These are phyloP conservation scores for Tinea pellionella DNA, from an alignment of 2,888 invertebrate genomes.

Conservation along the genomic window DNA sequence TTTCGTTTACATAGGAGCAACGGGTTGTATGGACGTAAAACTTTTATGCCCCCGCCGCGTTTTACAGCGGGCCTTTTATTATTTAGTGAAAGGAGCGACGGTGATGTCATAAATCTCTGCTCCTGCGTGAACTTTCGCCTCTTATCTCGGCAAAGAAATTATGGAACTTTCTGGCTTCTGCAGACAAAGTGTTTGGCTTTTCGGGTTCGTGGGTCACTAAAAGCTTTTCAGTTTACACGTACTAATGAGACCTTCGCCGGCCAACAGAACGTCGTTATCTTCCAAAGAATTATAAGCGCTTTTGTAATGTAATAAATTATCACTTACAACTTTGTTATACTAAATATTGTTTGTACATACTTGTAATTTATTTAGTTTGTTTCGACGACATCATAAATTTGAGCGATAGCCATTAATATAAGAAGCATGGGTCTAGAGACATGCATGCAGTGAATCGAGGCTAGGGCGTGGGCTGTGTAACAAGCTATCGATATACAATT, in stretches of 20 bases:
- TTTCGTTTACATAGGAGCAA: conserved; percentile 50
- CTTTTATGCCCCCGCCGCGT: conserved; percentile 63
- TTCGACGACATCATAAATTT: conserved; percentile 1
- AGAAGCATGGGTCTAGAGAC: neutral
- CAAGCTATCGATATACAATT: conserved; percentile 51
- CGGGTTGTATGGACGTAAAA: conserved; percentile 67
- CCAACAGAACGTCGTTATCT: neutral
- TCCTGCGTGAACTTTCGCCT: conserved; percentile 69
- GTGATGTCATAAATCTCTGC: conserved; percentile 68
- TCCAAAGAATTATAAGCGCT: neutral
- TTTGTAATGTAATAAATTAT: conserved; percentile 6
- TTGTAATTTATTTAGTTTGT: neutral
- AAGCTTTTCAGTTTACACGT: conserved; percentile 42
- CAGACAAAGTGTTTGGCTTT: conserved; percentile 68
- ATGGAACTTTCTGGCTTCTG: conserved; percentile 66
- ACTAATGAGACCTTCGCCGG: conserved; percentile 34
- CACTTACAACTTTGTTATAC: conserved; percentile 1
- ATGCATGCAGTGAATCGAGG: neutral
- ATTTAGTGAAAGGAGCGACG: conserved; percentile 69
- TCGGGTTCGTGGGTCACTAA: conserved; percentile 56
- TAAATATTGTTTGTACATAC: neutral
- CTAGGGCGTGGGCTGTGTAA: conserved; percentile 47
- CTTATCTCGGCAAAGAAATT: conserved; percentile 68
- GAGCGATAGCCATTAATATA: conserved; percentile 2
- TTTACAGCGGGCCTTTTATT: conserved; percentile 68